Base-by-base conservation (phyloP, 2,113 vertebrate species). In the Odontesthes bonariensis region DNA sequence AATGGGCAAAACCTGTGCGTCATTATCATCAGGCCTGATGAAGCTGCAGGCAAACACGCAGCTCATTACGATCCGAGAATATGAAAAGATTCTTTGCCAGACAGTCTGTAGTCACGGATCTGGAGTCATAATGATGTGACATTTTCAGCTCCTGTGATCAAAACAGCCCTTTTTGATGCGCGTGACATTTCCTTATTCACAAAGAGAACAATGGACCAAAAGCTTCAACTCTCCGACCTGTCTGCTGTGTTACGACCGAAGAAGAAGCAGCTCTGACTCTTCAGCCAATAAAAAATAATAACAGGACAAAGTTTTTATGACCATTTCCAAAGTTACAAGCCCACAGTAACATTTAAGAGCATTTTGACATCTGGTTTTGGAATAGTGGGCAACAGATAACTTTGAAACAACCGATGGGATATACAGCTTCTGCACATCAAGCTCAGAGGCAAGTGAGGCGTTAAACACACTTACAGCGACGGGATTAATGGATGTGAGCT, bases 61-160 rank as follows among this genome's bases (percentile, higher is more conserved):
- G 35, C 84, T 89, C 75, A 73, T 85, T 85, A 85, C 22, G 71
- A 76, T 46, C 40, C 55, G 3, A 16, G 64, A 77, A 75, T 44
- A 38, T 38, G 9, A 64, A 66, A 66, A 46, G n/a, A 75, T 75
- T 77, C 13, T 61, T 73, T 35, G 27, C 52, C 35, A 31, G 14
- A 3, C 0, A 1, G 66, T 33, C 59, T 68, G 71, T 73, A 55
- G 58, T 80, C 83, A 23, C 10, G 42, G 60, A 47, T 64, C 53
- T 51, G 1, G 16, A 69, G 40, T 49, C 35, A 44, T 74, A 79
- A 83, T 61, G 64, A 75, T 8, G 59, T 76, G 83, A 56, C 83
- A 65, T 86, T 86, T 74, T 69, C 53, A 56, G 71, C 62, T 65
- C 42, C 0, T 40, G 57, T 67, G 64, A 76, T 75, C 38, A 52